phyloP scores from a whole-genome alignment of 2,888 invertebrate species.

The Dioctria rufipes region DNA sequence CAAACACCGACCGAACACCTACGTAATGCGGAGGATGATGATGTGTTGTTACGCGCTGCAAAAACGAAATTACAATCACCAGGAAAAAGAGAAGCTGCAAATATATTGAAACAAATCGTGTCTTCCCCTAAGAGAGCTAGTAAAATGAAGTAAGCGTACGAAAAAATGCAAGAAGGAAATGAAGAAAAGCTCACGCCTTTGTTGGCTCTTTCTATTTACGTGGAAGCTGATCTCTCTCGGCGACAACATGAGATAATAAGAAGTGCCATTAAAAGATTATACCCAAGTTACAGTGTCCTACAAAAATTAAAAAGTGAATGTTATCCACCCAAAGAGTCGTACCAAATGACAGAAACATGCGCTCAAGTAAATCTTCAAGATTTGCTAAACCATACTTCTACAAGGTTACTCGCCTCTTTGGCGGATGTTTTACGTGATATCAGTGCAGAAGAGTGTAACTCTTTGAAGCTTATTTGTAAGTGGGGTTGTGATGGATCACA shows the following conservation, averaged over 20 bases:
- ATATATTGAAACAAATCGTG: too few species aligned
- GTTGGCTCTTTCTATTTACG: not conserved
- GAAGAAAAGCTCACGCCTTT: too few species aligned
- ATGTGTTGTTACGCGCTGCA: too few species aligned
- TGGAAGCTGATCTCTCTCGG: not conserved
- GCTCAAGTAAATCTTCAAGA: too few species aligned
- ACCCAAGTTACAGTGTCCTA: not conserved
- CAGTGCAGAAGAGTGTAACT: not conserved
- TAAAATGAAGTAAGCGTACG: too few species aligned
- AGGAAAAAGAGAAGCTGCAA: too few species aligned
- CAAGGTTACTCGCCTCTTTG: not conserved
- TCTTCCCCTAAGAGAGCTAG: too few species aligned
- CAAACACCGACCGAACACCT: too few species aligned
- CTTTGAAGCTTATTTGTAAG: conserved; percentile 1
- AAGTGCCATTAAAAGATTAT: not conserved
- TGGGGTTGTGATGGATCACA: conserved; percentile 5
- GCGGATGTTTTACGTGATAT: conserved; percentile 15
- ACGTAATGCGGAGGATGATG: too few species aligned
- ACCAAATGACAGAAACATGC: not conserved
- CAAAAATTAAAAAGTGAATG: not conserved
- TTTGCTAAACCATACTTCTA: not conserved
- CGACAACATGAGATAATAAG: not conserved
- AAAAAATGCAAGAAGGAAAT: not conserved
- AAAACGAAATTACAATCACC: too few species aligned
- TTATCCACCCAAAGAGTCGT: too few species aligned